Evolutionary conservation across 2,797 vertebrate genomes (phyloP), one percentile per base, ranked within the genome.

Genomic region (Pseudochirops cupreus): DNA sequence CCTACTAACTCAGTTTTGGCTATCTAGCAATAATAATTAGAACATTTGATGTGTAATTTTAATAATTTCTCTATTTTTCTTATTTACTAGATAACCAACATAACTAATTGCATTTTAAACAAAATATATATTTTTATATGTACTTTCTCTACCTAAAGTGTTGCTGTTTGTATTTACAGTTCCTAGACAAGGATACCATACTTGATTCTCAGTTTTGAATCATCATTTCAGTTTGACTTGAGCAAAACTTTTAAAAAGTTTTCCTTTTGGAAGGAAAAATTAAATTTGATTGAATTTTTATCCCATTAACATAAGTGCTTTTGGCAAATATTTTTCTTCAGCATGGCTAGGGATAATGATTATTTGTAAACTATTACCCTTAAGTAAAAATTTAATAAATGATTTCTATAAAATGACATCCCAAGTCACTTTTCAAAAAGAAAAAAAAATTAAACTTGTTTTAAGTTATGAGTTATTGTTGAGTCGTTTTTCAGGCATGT

Each of bases 361-460:
- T 82, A 74, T 92, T 91, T 89, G 11, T 26, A 54, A 56, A 54
- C 11, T 67, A 26, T 67, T 91, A 26, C 52, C n/a, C 94, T 87
- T 55, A 93, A 93, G 89, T 96, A 11, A 91, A 96, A 87, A 93
- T 46, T 92, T 95, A 7, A 4, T 2, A 62, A 62, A 62, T 89
- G 39, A 56, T 56, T 67, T 91, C 4, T 96, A 33, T 95, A 94
- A 74, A 94, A 90, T 95, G n/a, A 33, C 54, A 56, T 95, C 90
- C 56, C 91, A 74, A 18, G 50, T 18, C 52, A 91, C 53, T 18
- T 90, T 54, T 55, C 12, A 29, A 52, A 90, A 33, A 29, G 12
- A 11, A 90, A 54, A 31, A n/a, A 90, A 54, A 52, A 33, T 90
- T 52, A 54, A 31, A 53, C 10, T 55, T 52, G 26, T 91, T 52